phyloP scores from a whole-genome alignment of 2,888 invertebrate genomes.

The Aporophyla lueneburgensis region DNA sequence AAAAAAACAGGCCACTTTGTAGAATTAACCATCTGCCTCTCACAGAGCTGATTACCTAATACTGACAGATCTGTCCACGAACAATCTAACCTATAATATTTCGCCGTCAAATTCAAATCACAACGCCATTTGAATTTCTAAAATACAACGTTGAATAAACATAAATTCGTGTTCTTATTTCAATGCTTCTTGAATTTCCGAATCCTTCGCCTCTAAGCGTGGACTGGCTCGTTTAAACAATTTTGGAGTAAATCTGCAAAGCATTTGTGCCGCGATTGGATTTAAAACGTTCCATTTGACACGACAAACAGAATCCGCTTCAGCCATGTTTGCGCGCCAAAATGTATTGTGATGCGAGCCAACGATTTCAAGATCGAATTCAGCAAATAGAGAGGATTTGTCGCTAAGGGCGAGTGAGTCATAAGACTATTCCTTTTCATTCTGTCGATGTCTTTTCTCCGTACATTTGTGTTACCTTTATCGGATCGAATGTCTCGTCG shows the following conservation, averaged over 20 bases:
- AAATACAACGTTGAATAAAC: constrained; percentile 36
- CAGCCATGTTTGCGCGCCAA: constrained; percentile 69
- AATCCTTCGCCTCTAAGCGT: constrained; percentile 37
- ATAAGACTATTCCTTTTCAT: constrained; percentile 54
- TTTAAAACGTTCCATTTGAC: constrained; percentile 79
- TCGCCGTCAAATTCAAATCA: constrained; percentile 35
- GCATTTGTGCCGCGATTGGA: constrained; percentile 68
- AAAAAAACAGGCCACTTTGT: too few relatives aligned
- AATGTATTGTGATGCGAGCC: constrained; percentile 71
- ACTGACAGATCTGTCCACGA: neutral
- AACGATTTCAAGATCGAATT: constrained; percentile 66
- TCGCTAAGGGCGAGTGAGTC: constrained; percentile 52
- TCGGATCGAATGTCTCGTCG: constrained; percentile 39
- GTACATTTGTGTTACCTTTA: constrained; percentile 58
- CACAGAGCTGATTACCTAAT: neutral
- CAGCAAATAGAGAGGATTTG: constrained; percentile 63
- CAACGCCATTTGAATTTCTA: constrained; percentile 28
- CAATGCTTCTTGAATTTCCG: constrained; percentile 45
- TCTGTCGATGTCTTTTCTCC: constrained; percentile 26
- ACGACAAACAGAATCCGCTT: constrained; percentile 73
- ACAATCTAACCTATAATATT: constrained; percentile 6
- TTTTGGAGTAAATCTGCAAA: constrained; percentile 65
- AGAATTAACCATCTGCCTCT: neutral
- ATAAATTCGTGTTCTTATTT: constrained; percentile 28
- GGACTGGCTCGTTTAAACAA: constrained; percentile 64